These are phyloP conservation scores for Delia radicum DNA, from an alignment of 1,140 invertebrate species.

Conservation along the genomic window DNA sequence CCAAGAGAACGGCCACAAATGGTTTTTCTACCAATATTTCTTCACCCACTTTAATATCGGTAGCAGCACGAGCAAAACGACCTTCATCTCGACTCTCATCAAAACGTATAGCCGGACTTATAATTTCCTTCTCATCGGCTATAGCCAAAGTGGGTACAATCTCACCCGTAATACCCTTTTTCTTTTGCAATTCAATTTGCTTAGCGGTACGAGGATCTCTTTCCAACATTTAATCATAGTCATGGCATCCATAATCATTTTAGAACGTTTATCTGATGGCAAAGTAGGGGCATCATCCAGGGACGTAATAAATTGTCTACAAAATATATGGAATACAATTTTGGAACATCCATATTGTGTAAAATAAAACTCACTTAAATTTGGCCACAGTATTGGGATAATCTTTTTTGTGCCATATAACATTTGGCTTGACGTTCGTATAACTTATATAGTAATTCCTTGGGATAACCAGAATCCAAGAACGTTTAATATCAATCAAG, in stretches of 20 bases:
- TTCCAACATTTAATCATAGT: conserved; percentile 72
- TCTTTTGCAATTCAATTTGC: conserved; percentile 39
- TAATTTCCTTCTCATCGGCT: conserved; percentile 38
- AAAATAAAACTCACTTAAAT: conserved; percentile 60
- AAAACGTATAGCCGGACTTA: conserved; percentile 46
- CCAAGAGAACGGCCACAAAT: conserved; percentile 71
- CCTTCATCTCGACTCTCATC: conserved; percentile 56
- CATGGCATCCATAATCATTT: conserved; percentile 68
- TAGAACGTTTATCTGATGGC: conserved; percentile 65
- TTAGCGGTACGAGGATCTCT: conserved; percentile 54
- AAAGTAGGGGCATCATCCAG: conserved; percentile 66
- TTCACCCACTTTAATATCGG: conserved; percentile 67
- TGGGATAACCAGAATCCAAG: conserved; percentile 72
- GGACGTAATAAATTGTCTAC: conserved; percentile 62
- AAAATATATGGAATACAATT: background rate
- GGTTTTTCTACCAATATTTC: conserved; percentile 73
- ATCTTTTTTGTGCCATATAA: conserved; percentile 70
- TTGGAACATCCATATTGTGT: background rate
- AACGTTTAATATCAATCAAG: conserved; percentile 70
- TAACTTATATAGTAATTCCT: conserved; percentile 74
- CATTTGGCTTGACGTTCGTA: conserved; percentile 76
- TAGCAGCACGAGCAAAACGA: conserved; percentile 65
- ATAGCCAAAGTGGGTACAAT: conserved; percentile 43
- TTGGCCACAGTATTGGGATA: conserved; percentile 67
- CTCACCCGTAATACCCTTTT: conserved; percentile 10